Evolutionary conservation across 1,140 invertebrate species (phyloP), one percentile per base, ranked within the genome.

Genomic region (Drosophila ficusphila): DNA sequence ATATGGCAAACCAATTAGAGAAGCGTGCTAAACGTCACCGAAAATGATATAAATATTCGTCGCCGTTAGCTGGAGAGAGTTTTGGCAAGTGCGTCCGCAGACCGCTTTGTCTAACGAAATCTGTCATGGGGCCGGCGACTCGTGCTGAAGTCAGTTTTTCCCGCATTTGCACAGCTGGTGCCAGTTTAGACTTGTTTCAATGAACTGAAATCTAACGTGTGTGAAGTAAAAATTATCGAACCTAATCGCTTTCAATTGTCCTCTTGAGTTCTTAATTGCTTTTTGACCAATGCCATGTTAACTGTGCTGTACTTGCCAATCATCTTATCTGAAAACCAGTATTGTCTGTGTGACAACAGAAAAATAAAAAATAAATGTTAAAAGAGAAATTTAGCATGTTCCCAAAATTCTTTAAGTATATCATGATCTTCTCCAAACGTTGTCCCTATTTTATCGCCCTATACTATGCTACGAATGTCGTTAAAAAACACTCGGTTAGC

Each of bases 161-260:
- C 65, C 57, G 71, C 46, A 53, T 56, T 69, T 68, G 48, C 54
- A 68, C 68, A 69, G 78, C 56, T 77, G 51, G 14, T 68, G 44
- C 52, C 65, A 64, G 67, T 58, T 85, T 61, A 42, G 51, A 47
- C 44, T 60, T 42, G 74, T 65, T 83, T 83, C 56, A 71, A 60
- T 77, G 46, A 54, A 49, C 41, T 42, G 39, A 76, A 41, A 31
- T 52, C 38, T 36, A 65, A 48, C 33, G 25, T 25, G 51, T 58
- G 12, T 41, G 51, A 11, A 11, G 47, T 54, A n/a, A 9, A 51
- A 34, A 16, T 52, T 16, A 4, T 44, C 19, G 14, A 27, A 33
- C 47, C 11, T 14, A 42, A 42, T 33, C n/a, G 53, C 38, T 56
- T 71, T 49, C 53, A 70, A 18, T 60, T 65, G 67, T 34, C 44